Evolutionary conservation across 2,113 vertebrate genomes (phyloP), one percentile per base, ranked within the genome.

Genomic region (Cyrtonyx montezumae): DNA sequence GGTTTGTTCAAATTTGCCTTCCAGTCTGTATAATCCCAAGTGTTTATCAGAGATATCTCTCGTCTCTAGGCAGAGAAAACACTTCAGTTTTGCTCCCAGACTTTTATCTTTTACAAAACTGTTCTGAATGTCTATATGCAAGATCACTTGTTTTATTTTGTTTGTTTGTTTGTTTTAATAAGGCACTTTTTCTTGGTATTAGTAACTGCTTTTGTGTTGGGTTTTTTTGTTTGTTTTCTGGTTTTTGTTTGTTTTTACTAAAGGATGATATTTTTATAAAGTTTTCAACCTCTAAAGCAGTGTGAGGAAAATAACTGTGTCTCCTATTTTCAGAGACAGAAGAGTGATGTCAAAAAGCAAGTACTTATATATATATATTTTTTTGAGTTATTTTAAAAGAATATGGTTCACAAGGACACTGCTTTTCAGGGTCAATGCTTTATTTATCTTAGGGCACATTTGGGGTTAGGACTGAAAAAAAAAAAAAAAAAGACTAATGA

Each of bases 401-500:
- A 37, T 71, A 40, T 45, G 30, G 78, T 73, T 95, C 74, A 76
- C 1, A 5, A 65, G 67, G 76, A 77, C 34, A 22, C 21, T 79
- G 76, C 17, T 40, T 77, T 76, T 92, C 71, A 83, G 81, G 58
- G 62, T 94, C 86, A 58, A 43, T 58, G 69, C 85, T 62, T 75
- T 93, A 79, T 91, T 91, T 87, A 80, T 93, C 71, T 94, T 78
- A 70, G 40, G 40, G 26, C 70, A 87, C 20, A 36, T 18, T 40
- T 40, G 40, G 37, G 51, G 32, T 81, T 51, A 79, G 71, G 68
- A 87, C 48, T 77, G 32, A 25, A 70, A 88, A 91, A 45, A n/a
- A 80, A 87, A 49, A 94, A 69, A 87, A 91, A 45, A n/a, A 80
- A 87, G 55, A 94, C 87, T 96, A 97, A 96, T 79, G 84, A 91